Evolutionary conservation across 37 sponge, comb jelly and placozoan genomes (phyloP), one percentile per base, ranked within the genome.

Genomic region (Agelas oroides): DNA sequence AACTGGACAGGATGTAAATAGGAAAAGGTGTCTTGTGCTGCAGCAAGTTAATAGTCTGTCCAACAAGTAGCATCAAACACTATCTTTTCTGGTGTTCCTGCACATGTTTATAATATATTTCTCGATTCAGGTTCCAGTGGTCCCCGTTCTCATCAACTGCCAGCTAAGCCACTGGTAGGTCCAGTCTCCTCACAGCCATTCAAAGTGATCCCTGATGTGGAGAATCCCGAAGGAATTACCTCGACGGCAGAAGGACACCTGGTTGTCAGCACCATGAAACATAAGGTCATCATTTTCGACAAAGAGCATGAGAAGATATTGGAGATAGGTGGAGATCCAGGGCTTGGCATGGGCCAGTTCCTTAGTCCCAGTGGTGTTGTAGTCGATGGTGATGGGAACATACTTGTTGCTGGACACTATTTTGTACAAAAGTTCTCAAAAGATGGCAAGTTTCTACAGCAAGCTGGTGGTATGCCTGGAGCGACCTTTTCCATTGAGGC

Each of bases 181-280:
- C 76, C 76, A 12, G 28, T 6, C 17, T 34, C 31, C 31, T 54
- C 31, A 1, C 24, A 27, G 76, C 76, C 76, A 16, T 75, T 75
- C 76, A 75, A 57, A 33, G 76, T 75, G 35, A 75, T 75, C 0
- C 76, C 58, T 12, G 76, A 75, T 34, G 76, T 75, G 6, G 76
- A 75, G 31, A 54, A 53, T 19, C 76, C 59, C 12, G 76, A 75
- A 35, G 57, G 76, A 21, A 75, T 75, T 27, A 54, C 76, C 0
- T 53, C 59, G 32, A 75, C 30, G 1, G 19, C 24, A 18, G 76
- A 34, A 28, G 76, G 76, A 1, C 30, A 75, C 17, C 76, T 75
- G 30, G 25, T 75, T 20, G 76, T 75, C 15, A 58, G 59, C 33
- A 8, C 19, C 34, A 75, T 75, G 59, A 11, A 25, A 34, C 76